Conservation (phyloP, 2,888 invertebrate species). For the Drosophila paranaensis region DNA sequence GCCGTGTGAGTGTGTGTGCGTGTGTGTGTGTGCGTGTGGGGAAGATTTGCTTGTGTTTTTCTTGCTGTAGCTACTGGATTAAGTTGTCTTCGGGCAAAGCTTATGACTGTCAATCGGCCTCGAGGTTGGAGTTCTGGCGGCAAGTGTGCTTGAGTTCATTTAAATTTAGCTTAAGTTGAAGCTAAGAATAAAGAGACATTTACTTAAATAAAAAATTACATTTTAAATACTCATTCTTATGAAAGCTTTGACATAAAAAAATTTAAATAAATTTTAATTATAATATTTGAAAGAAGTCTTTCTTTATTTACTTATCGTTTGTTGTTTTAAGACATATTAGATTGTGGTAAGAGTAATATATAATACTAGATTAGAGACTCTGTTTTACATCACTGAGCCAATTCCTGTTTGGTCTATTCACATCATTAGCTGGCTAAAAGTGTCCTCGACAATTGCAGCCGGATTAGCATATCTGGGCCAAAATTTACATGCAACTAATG, state of each 20-base stretch:
- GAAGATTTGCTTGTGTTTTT: slow-evolving; percentile 2
- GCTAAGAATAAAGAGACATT: too few species aligned
- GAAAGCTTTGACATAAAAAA: too few species aligned
- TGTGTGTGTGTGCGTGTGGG: slow-evolving; percentile 8
- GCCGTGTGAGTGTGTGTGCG: slow-evolving; percentile 32
- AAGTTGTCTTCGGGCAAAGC: slow-evolving; percentile 47
- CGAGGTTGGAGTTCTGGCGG: not conserved
- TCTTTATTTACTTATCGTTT: too few species aligned
- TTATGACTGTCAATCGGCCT: slow-evolving; percentile 37
- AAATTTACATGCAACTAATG: slow-evolving; percentile 62
- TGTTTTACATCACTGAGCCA: not conserved
- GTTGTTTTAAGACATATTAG: too few species aligned
- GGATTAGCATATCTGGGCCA: slow-evolving; percentile 45
- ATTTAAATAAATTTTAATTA: too few species aligned
- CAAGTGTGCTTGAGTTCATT: not conserved
- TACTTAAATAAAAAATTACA: too few species aligned
- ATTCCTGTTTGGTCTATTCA: not conserved
- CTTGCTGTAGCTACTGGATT: slow-evolving; percentile 42
- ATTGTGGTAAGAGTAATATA: too few species aligned
- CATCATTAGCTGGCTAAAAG: slow-evolving; percentile 40
- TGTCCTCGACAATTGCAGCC: slow-evolving; percentile 27
- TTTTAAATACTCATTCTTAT: too few species aligned
- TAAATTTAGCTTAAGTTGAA: not conserved
- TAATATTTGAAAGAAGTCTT: too few species aligned
- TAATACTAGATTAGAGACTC: too few species aligned